Conservation (phyloP, 1,140 invertebrate genomes). For the Drosophila kurseongensis region DNA sequence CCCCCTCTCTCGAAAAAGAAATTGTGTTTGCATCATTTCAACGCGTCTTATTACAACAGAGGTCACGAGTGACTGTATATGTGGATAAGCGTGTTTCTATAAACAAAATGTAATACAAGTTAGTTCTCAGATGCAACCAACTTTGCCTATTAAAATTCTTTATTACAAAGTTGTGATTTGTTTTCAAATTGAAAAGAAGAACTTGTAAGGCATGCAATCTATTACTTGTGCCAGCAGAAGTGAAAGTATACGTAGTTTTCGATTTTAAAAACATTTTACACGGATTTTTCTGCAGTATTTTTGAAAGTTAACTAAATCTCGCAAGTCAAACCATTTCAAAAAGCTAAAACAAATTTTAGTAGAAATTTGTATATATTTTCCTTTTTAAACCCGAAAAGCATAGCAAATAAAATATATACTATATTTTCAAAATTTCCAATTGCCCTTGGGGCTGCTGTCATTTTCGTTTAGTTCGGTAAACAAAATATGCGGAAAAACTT, state of each 20-base stretch:
- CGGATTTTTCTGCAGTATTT: no score
- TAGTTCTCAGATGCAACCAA: conserved; percentile 18
- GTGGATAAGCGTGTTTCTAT: conserved; percentile 23
- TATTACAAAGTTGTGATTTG: conserved; percentile 11
- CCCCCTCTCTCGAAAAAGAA: conserved; percentile 4
- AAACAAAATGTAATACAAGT: conserved; percentile 26
- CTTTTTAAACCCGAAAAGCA: background rate
- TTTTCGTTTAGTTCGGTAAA: conserved; percentile 30
- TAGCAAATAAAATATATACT: background rate
- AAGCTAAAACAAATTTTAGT: background rate
- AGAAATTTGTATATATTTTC: background rate
- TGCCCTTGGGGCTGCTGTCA: conserved; percentile 37
- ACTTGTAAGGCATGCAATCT: conserved; percentile 21
- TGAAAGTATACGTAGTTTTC: background rate
- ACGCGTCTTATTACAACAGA: conserved; percentile 44
- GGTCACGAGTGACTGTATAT: conserved; percentile 7
- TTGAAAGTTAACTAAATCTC: no score
- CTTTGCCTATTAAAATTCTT: conserved; percentile 45
- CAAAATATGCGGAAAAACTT: conserved; percentile 25
- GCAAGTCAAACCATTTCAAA: background rate
- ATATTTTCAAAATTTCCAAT: conserved; percentile 3
- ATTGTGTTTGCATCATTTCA: conserved; percentile 59
- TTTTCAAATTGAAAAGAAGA: conserved; percentile 10
- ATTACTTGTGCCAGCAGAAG: background rate
- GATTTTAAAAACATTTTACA: background rate